A percentile compares a stretch with the other conserved stretches of the same genome.
Conservation (phyloP, 2,113 vertebrate genomes). For the Bucco capensis region DNA sequence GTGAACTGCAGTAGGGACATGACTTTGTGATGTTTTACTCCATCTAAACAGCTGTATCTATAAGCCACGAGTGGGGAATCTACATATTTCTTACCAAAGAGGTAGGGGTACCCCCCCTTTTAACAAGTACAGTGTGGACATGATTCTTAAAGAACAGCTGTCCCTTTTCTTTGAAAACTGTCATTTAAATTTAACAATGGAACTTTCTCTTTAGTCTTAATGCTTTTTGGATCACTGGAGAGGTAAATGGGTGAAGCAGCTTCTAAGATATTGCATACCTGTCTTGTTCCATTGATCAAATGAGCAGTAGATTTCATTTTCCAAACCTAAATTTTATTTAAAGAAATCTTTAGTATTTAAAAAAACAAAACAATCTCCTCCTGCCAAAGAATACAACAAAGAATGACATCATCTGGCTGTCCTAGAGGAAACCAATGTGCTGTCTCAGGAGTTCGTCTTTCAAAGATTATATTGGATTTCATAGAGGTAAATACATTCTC, state of each 20-base stretch:
- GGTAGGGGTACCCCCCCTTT: neutral
- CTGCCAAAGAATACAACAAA: neutral
- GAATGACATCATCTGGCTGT: neutral
- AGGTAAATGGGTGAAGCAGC: neutral
- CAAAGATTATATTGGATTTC: neutral
- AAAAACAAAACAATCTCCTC: neutral
- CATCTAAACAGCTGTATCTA: neutral
- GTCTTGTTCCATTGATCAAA: neutral
- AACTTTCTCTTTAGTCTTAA: neutral
- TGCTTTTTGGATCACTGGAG: neutral
- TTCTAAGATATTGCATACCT: neutral
- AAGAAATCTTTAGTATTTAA: neutral
- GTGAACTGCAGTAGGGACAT: neutral
- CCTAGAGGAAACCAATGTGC: neutral
- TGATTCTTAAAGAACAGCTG: neutral
- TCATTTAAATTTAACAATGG: neutral
- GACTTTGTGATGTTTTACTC: neutral
- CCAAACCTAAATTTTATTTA: neutral
- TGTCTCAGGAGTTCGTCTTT: neutral
- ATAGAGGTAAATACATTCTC: neutral
- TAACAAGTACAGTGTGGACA: neutral
- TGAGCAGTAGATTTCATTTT: neutral
- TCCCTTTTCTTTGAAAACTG: neutral
- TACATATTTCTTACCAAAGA: rapidly evolving
- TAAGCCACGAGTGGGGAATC: neutral